Conservation (phyloP, 2,797 vertebrate genomes). For the Lagorchestes hirsutus region DNA sequence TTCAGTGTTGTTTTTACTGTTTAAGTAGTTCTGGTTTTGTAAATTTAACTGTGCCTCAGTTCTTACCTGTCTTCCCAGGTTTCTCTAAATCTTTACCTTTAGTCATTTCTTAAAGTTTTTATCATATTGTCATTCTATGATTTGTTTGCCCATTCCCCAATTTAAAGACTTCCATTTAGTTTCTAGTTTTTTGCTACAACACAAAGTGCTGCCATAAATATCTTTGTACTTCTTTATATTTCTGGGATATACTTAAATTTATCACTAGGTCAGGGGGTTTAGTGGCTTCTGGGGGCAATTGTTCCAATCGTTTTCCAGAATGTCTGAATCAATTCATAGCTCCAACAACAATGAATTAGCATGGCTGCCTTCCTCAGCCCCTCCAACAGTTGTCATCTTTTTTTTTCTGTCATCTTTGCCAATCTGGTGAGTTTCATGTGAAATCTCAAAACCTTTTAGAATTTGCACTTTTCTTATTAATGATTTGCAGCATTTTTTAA, state of each 20-base stretch:
- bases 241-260: neutral
- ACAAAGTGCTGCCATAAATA: neutral
- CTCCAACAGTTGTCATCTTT: too few species aligned
- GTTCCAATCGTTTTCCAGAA: neutral
- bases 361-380: too few species aligned
- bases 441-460: neutral
- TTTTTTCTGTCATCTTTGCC: too few species aligned
- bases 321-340: neutral
- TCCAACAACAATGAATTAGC: too few species aligned
- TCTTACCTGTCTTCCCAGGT: too few species aligned
- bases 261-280: neutral
- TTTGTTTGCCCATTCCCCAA: neutral
- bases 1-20: neutral
- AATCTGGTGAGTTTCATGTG: too few species aligned
- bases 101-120: neutral
- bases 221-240: neutral
- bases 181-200: neutral
- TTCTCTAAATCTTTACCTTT: too few species aligned
- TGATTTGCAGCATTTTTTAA: neutral
- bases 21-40: too few species aligned
- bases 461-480: neutral
- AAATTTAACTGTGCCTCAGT: too few species aligned
- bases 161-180: neutral
- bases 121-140: neutral
- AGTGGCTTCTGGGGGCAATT: neutral